Evolutionary conservation across 1,140 invertebrate genomes (phyloP).

Genomic region (Drosophila oshimai): DNA sequence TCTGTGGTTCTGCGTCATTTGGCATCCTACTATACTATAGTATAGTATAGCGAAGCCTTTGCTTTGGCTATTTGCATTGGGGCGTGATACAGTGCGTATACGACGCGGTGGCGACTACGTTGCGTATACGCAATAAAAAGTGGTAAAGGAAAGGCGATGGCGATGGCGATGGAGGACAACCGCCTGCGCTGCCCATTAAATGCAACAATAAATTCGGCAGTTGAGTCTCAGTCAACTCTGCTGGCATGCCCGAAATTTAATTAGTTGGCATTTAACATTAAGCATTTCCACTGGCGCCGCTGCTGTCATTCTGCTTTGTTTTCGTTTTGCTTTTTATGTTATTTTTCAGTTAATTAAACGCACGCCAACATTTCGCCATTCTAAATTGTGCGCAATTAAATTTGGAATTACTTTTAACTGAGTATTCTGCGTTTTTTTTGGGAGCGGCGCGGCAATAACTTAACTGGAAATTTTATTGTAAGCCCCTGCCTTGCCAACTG

Average conservation of each 20-base stretch:
- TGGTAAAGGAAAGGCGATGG: conserved; percentile 17
- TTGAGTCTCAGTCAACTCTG: conserved; percentile 22
- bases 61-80: conserved; percentile 40
- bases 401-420: conserved; percentile 74
- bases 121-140: conserved; percentile 70
- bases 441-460: conserved; percentile 66
- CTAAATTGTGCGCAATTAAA: conserved; percentile 80
- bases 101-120: conserved; percentile 23
- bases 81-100: conserved; percentile 70
- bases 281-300: conserved; percentile 57
- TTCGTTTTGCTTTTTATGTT: conserved; percentile 51
- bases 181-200: conserved; percentile 68
- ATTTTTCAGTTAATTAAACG: conserved; percentile 79
- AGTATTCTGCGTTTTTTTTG: conserved; percentile 43
- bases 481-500: conserved; percentile 65
- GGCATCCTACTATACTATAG: too few relatives aligned
- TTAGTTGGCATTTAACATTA: conserved; percentile 79
- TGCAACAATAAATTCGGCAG: conserved; percentile 71
- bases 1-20: conserved; percentile 47
- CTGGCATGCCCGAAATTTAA: conserved; percentile 73
- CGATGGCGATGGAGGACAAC: conserved; percentile 39
- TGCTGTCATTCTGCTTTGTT: conserved; percentile 35
- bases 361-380: conserved; percentile 75
- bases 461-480: conserved; percentile 76
- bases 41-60: conserved; percentile 9